These are phyloP conservation scores for Leuciscus waleckii DNA, from an alignment of 2,797 vertebrate species.

Conservation along the genomic window DNA sequence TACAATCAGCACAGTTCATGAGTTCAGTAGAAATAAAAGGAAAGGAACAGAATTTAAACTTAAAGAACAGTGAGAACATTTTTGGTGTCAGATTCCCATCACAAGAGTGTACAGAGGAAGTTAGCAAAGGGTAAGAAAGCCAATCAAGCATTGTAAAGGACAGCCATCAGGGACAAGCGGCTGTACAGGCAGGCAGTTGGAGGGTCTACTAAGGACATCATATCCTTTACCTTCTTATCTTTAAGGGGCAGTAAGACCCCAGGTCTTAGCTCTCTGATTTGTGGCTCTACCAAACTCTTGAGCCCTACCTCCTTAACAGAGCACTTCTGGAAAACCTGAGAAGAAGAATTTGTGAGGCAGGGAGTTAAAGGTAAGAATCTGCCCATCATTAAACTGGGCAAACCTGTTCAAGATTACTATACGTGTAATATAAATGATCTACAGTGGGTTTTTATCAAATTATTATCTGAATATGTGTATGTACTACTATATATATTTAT, in stretches of 20 bases:
- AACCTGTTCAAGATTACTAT: not conserved
- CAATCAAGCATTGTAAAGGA: slow-evolving; percentile 64
- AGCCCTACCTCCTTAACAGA: slow-evolving; percentile 93
- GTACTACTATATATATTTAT: not conserved
- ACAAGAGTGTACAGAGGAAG: slow-evolving; percentile 27
- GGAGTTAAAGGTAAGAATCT: slow-evolving; percentile 57
- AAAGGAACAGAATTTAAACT: slow-evolving; percentile 58
- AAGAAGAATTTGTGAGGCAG: slow-evolving; percentile 76
- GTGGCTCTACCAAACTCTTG: slow-evolving; percentile 90
- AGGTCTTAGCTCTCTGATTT: slow-evolving; percentile 92
- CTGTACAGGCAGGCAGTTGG: slow-evolving; percentile 75
- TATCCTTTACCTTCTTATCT: slow-evolving; percentile 96
- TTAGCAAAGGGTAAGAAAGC: slow-evolving; percentile 67
- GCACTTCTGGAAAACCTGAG: slow-evolving; percentile 99
- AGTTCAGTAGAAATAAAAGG: slow-evolving; percentile 69
- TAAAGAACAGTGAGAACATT: slow-evolving; percentile 37
- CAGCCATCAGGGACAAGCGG: slow-evolving; percentile 71
- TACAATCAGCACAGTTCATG: slow-evolving; percentile 63
- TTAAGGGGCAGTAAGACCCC: slow-evolving; percentile 86
- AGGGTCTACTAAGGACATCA: slow-evolving; percentile 70
- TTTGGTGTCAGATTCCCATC: slow-evolving; percentile 31
- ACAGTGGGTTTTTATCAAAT: not conserved
- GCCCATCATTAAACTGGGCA: slow-evolving; percentile 54
- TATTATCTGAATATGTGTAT: not conserved
- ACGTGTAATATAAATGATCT: not conserved